Conservation (phyloP, 2,113 vertebrate genomes). For the Ciconia stormi region DNA sequence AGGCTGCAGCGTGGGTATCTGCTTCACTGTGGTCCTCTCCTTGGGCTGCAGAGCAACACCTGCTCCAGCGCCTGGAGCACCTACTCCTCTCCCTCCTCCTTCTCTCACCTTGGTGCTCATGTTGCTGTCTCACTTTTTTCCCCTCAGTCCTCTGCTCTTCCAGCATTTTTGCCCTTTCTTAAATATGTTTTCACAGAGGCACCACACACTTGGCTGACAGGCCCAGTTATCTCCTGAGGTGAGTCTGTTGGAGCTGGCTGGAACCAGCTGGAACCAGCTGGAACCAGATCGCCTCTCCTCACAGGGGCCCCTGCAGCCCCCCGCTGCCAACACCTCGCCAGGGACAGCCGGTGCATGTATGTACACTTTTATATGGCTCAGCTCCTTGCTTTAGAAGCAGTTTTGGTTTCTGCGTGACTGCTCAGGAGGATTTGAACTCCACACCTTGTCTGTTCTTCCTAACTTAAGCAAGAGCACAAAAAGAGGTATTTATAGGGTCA, state of each 20-base stretch:
- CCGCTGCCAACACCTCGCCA: rapidly evolving
- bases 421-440: background rate
- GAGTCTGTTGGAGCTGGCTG: background rate
- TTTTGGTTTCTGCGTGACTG: background rate
- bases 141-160: background rate
- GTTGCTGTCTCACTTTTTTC: background rate
- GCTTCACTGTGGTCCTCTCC: rapidly evolving
- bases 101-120: background rate
- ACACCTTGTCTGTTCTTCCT: background rate
- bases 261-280: background rate
- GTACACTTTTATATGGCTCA: background rate
- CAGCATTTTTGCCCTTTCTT: background rate
- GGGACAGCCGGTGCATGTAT: rapidly evolving
- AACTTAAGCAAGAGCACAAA: background rate
- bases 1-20: background rate
- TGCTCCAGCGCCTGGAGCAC: background rate
- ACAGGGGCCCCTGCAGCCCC: background rate
- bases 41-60: too few species aligned
- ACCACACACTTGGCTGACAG: background rate
- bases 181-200: background rate
- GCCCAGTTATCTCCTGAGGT: background rate
- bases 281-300: background rate
- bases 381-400: background rate
- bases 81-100: background rate
- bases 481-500: background rate